Evolutionary conservation across 1,140 invertebrate species (phyloP), one percentile per base, ranked within the genome.

Genomic region (Drosophila sproati): DNA sequence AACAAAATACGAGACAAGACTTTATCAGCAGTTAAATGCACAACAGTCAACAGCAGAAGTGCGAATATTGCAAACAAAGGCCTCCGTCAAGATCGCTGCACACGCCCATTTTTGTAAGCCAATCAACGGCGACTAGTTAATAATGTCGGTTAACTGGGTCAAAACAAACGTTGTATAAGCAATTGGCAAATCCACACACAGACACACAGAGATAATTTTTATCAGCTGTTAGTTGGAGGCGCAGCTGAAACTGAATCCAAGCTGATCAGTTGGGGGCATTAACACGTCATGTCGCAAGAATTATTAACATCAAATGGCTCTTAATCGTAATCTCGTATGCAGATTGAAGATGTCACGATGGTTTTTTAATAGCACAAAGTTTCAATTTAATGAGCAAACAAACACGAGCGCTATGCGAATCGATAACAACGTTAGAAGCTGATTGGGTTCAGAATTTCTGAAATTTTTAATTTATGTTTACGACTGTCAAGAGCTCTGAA

Each of bases 41-140:
- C 10, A 48, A 39, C 10, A 48, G 3, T 43, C 10, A 43, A 2
- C 4, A 37, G 7, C 3, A 55, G 28, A 32, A 43, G 35, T 12
- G 5, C 55, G 35, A 52, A 48, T 61, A 51, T 37, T 52, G 32
- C 2, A 52, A 48, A 73, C 55, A 69, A 69, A 70, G 74, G 75
- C 71, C 78, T 79, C 55, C 73, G 76, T 66, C 83, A 88, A 82
- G 82, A 79, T 64, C 79, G 59, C 45, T 37, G 43, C 52, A 70
- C 82, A 86, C 82, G 60, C 75, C 82, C 70, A 68, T 57, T 67
- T 74, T 34, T n/a, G 43, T 5, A 6, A 41, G 28, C 77, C 82
- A 80, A 80, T 80, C 81, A 61, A 8, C 20, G 5, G 2, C 5
- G 8, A 43, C 43, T 43, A 5, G 45, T 57, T n/a, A 8, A 48